These are phyloP conservation scores for Macrotrachela quadricornifera DNA, from an alignment of 1,140 invertebrate genomes.

Conservation along the genomic window DNA sequence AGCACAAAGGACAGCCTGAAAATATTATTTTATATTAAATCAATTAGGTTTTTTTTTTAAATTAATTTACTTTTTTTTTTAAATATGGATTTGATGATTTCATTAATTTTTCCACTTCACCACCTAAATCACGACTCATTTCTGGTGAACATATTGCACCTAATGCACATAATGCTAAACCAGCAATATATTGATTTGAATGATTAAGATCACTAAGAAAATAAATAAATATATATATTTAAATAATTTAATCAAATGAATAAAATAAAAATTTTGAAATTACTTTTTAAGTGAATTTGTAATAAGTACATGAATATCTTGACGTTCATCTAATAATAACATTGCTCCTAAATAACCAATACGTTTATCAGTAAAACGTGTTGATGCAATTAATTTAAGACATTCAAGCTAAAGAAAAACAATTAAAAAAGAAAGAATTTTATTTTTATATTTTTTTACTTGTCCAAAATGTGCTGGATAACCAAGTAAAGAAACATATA, in stretches of 20 bases:
- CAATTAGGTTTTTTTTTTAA: no score
- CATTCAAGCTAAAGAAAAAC: conserved; percentile 71
- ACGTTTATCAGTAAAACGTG: conserved; percentile 91
- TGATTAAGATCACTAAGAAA: conserved; percentile 48
- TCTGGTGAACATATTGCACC: conserved; percentile 93
- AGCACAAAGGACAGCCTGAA: conserved; percentile 67
- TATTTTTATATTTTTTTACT: conserved; percentile 16
- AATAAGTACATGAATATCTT: conserved; percentile 93
- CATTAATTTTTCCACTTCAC: conserved; percentile 76
- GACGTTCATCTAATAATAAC: conserved; percentile 84
- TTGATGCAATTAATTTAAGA: conserved; percentile 87
- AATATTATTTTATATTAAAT: no score
- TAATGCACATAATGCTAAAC: conserved; percentile 81
- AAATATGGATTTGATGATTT: conserved; percentile 91
- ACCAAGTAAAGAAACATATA: conserved; percentile 99
- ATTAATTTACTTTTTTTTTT: conserved; percentile 30
- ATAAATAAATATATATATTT: conserved; percentile 2
- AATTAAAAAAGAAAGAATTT: conserved; percentile 14
- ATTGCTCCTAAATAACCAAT: conserved; percentile 98
- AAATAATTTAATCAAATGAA: neutral
- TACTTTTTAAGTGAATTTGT: conserved; percentile 99
- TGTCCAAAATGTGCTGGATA: conserved; percentile 99
- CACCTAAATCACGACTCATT: conserved; percentile 91
- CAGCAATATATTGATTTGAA: conserved; percentile 94
- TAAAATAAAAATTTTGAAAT: conserved; percentile 14